A percentile compares a stretch with the other conserved stretches of the same genome.
These are phyloP conservation scores for Myocastor coypus DNA, from an alignment of 2,113 vertebrate species.

Conservation along the genomic window DNA sequence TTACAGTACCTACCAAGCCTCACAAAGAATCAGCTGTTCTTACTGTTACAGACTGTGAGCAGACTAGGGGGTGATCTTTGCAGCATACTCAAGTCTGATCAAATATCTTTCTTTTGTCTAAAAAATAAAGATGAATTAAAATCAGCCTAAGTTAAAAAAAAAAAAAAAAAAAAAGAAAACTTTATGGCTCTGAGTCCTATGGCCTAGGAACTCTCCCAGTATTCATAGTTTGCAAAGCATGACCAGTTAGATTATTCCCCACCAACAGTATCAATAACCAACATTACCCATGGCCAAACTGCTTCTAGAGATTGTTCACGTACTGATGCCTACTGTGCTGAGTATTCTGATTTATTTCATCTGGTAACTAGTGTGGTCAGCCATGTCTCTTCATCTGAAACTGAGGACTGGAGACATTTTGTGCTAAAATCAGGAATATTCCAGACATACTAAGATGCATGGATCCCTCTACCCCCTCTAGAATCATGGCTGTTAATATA, in stretches of 20 bases:
- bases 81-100: neutral
- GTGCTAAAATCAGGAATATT: neutral
- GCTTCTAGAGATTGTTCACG: neutral
- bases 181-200: neutral
- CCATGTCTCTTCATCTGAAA: neutral
- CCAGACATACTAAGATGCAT: neutral
- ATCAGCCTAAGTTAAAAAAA: slow-evolving; percentile 1
- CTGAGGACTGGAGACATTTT: neutral
- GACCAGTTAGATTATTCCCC: neutral
- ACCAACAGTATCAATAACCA: neutral
- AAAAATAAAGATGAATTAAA: neutral
- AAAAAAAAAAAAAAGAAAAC: slow-evolving; percentile 49
- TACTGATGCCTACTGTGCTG: neutral
- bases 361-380: neutral
- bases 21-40: neutral
- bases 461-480: neutral
- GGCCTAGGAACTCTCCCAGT: neutral
- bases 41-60: neutral
- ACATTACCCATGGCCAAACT: no score
- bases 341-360: neutral
- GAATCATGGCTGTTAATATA: neutral
- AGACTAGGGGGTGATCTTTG: neutral
- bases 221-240: neutral
- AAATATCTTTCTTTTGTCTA: slow-evolving; percentile 33
- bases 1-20: neutral